Base-by-base conservation (phyloP, 2,797 vertebrate genomes). In the Melanitta fusca region DNA sequence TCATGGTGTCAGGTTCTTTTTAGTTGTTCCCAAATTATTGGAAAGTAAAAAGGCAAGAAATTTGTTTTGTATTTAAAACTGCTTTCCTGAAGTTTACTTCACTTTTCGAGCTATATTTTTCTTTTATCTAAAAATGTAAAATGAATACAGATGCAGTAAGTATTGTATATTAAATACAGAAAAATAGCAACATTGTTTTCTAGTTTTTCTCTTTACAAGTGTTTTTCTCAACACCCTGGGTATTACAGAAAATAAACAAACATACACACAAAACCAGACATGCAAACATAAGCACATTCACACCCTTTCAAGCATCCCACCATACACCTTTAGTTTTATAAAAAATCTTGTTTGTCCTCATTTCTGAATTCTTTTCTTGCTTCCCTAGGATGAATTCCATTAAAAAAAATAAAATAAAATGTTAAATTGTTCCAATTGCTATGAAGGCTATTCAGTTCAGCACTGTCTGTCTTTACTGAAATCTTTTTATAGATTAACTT, bases 31-130 rank as follows among this genome's bases (percentile, higher is more conserved):
- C 95, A 93, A 92, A 91, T 73, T 91, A 93, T 77, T 97, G 93
- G 91, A 96, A 96, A 97, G 49, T 74, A 86, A 96, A 96, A 95
- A 85, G 68, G 72, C 34, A 94, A 88, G 96, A 95, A 74, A 89
- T 12, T 83, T 87, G 75, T 95, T 96, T 98, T 96, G 83, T 96
- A 96, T 97, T 98, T 97, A 95, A 92, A 95, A 95, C 80, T 89
- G 91, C 84, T 96, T 91, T 94, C 91, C 95, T 83, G 73, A 84
- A 84, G 84, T 90, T 92, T 91, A 94, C 77, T 96, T 97, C 88
- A 91, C 60, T 91, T 64, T 96, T 64, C 71, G 85, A 83, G 78
- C 69, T 93, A 57, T 87, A 94, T 93, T 94, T 91, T 91, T 81
- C 94, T 89, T 96, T 93, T 89, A 91, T 88, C 92, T 95, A 81